Evolutionary conservation across 2,113 vertebrate species (phyloP).

Genomic region (Garra rufa): DNA sequence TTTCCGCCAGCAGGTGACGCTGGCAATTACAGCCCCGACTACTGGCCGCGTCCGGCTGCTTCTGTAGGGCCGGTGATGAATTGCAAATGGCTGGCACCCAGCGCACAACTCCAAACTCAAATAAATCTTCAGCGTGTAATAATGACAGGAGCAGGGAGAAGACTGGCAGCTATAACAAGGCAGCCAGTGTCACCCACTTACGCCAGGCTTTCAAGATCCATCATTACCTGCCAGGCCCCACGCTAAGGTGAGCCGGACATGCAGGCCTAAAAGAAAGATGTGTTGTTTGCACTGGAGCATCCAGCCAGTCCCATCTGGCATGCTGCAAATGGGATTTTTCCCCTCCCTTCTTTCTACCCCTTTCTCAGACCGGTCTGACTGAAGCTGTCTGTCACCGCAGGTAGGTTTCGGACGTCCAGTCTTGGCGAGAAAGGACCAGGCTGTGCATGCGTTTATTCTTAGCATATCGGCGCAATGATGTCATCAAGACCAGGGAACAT

Average conservation of each 20-base stretch:
- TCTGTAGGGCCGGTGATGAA: conserved; percentile 84
- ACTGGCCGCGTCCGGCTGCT: conserved; percentile 81
- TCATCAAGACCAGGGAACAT: not conserved
- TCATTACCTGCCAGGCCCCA: conserved; percentile 86
- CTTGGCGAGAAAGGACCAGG: not conserved
- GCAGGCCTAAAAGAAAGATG: conserved; percentile 88
- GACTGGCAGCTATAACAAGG: conserved; percentile 93
- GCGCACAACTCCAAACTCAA: conserved; percentile 87
- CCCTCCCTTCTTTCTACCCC: conserved; percentile 23
- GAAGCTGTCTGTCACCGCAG: conserved; percentile 85
- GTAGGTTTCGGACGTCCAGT: conserved; percentile 78
- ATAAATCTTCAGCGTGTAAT: conserved; percentile 93
- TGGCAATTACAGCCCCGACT: conserved; percentile 85
- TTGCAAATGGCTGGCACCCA: conserved; percentile 85
- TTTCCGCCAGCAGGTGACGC: conserved; percentile 87
- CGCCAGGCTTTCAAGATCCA: conserved; percentile 85
- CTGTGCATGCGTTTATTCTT: not conserved
- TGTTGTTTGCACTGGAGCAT: conserved; percentile 87
- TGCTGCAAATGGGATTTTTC: conserved; percentile 85
- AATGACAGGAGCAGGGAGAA: conserved; percentile 85
- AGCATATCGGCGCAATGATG: conserved; percentile 1
- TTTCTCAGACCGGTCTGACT: conserved; percentile 65
- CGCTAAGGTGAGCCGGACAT: conserved; percentile 81
- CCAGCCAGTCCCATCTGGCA: conserved; percentile 92
- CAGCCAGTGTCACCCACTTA: conserved; percentile 87